Evolutionary conservation across 2,888 invertebrate genomes (phyloP).

Genomic region (Mimumesa dahlbomi): DNA sequence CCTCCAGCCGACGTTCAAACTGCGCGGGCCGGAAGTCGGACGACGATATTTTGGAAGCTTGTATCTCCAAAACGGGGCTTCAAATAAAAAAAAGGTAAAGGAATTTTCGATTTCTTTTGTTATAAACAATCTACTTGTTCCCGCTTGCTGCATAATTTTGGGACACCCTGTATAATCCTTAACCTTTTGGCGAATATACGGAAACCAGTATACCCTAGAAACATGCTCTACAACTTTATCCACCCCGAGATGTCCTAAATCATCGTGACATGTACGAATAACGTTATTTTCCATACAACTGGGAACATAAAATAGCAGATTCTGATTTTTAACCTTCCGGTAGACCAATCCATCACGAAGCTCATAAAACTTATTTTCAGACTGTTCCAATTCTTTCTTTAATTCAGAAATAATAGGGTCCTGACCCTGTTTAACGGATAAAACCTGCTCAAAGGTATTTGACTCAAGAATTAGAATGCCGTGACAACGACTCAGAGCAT

Average conservation of each 20-base stretch:
- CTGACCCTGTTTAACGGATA: background rate
- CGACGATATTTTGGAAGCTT: too few species aligned
- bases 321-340: background rate
- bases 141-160: too few species aligned
- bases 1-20: too few species aligned
- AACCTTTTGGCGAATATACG: background rate
- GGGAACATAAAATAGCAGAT: background rate
- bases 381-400: background rate
- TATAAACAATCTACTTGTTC: too few species aligned
- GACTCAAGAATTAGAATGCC: background rate
- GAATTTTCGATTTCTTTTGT: too few species aligned
- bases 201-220: background rate
- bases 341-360: background rate
- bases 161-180: background rate
- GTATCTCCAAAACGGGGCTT: too few species aligned
- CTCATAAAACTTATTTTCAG: background rate
- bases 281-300: background rate
- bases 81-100: too few species aligned
- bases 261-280: too few species aligned
- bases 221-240: background rate
- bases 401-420: too few species aligned
- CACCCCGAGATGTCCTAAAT: too few species aligned
- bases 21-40: too few species aligned
- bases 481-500: constrained; percentile 6
- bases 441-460: constrained; percentile 1